A percentile compares a stretch with the other conserved stretches of the same genome.
These are phyloP conservation scores for Neogobius melanostomus DNA, from an alignment of 2,113 vertebrate species.

Conservation along the genomic window DNA sequence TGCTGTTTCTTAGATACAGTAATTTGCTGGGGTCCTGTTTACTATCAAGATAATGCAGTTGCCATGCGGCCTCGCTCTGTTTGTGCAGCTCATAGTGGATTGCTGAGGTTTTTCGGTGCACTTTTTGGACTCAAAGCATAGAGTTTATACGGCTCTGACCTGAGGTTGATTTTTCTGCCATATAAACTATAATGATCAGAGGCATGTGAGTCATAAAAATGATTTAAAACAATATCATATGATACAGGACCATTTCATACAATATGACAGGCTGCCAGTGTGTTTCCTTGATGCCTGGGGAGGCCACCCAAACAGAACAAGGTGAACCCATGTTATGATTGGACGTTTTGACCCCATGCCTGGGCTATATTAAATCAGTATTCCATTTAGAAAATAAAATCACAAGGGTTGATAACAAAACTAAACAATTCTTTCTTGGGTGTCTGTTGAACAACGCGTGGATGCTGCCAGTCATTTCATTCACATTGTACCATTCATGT, in stretches of 20 bases:
- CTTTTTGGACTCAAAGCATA: slow-evolving; percentile 41
- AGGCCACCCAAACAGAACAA: slow-evolving; percentile 34
- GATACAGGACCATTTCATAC: slow-evolving; percentile 21
- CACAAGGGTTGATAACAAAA: neutral
- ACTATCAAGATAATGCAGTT: slow-evolving; percentile 59
- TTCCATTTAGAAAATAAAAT: neutral
- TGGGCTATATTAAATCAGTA: neutral
- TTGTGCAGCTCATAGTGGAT: slow-evolving; percentile 53
- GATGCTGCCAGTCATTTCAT: neutral
- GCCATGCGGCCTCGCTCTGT: slow-evolving; percentile 56
- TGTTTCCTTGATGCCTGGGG: neutral
- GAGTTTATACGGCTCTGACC: slow-evolving; percentile 28
- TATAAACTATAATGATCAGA: slow-evolving; percentile 44
- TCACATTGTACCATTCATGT: neutral
- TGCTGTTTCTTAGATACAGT: slow-evolving; percentile 59
- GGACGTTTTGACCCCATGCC: slow-evolving; percentile 7
- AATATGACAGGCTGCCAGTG: slow-evolving; percentile 21
- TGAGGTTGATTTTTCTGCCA: slow-evolving; percentile 38
- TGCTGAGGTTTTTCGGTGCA: slow-evolving; percentile 51
- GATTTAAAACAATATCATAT: slow-evolving; percentile 36
- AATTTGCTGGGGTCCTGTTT: slow-evolving; percentile 58
- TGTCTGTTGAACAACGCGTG: neutral
- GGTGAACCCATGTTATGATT: slow-evolving; percentile 12
- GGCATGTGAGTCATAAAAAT: slow-evolving; percentile 37
- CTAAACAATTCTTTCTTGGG: slow-evolving; percentile 9